A percentile compares a stretch with the other conserved stretches of the same genome.
phyloP scores from a whole-genome alignment of 2,888 invertebrate species.

The Eremobia ochroleuca region DNA sequence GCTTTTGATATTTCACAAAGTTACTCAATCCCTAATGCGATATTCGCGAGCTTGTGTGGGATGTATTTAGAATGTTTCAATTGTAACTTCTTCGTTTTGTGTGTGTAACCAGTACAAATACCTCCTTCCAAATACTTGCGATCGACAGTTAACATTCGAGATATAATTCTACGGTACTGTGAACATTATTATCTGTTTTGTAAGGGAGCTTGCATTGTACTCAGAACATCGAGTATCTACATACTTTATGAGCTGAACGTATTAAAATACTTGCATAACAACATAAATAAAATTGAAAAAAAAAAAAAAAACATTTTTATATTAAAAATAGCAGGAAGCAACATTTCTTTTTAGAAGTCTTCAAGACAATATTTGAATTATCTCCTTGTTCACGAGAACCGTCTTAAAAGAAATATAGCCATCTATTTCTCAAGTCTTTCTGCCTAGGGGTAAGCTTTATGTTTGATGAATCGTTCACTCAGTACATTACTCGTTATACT shows the following conservation, averaged over 20 bases:
- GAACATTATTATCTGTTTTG: slow-evolving; percentile 53
- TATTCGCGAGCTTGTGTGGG: slow-evolving; percentile 63
- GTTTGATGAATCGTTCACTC: slow-evolving; percentile 66
- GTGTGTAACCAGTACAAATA: slow-evolving; percentile 69
- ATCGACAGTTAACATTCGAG: slow-evolving; percentile 58
- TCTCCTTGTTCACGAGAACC: slow-evolving; percentile 58
- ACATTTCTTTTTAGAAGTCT: slow-evolving; percentile 36
- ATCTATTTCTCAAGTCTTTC: slow-evolving; percentile 62
- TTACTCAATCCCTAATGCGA: slow-evolving; percentile 75
- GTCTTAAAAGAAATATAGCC: slow-evolving; percentile 62
- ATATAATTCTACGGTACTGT: slow-evolving; percentile 48
- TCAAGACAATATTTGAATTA: slow-evolving; percentile 54
- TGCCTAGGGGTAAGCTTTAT: slow-evolving; percentile 65
- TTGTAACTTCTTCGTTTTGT: slow-evolving; percentile 70
- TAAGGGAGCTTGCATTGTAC: slow-evolving; percentile 45
- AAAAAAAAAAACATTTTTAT: neutral
- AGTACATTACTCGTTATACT: slow-evolving; percentile 61
- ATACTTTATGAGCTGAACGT: neutral
- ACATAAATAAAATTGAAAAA: neutral
- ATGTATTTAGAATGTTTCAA: slow-evolving; percentile 70
- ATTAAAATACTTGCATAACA: slow-evolving; percentile 5
- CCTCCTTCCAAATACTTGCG: slow-evolving; percentile 56
- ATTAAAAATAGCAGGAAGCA: slow-evolving; percentile 31
- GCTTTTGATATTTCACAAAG: slow-evolving; percentile 77
- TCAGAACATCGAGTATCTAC: neutral